A percentile compares a stretch with the other conserved stretches of the same genome.
Conservation (phyloP, 2,888 invertebrate species). For the Apamea monoglypha region DNA sequence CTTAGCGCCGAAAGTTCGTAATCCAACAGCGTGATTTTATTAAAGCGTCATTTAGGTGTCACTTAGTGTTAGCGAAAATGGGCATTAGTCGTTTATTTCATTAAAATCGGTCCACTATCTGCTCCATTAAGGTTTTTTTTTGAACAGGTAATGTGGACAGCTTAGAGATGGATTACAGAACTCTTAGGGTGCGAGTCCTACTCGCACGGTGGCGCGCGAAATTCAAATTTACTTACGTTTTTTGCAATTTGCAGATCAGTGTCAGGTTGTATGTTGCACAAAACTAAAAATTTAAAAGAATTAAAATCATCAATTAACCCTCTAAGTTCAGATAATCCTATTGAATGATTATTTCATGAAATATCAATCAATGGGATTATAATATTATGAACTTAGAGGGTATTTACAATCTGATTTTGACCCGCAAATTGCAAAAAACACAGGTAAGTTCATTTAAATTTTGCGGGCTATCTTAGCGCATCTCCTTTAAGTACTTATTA, state of each 20-base stretch:
- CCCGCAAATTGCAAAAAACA: not conserved
- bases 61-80: not conserved
- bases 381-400: no score
- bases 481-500: not conserved
- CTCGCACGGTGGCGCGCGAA: not conserved
- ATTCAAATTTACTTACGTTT: not conserved
- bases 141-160: not conserved
- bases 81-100: not conserved
- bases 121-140: not conserved
- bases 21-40: not conserved
- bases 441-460: no score
- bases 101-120: not conserved
- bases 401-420: not conserved
- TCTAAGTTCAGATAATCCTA: no score
- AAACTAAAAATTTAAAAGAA: not conserved
- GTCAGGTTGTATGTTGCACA: not conserved
- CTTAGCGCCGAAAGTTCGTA: not conserved
- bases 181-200: no score
- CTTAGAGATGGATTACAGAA: not conserved
- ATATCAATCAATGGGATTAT: no score
- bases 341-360: no score
- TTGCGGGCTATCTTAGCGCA: not conserved
- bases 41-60: not conserved
- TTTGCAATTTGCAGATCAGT: not conserved
- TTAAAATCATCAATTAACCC: not conserved